A percentile compares a stretch with the other conserved stretches of the same genome.
phyloP scores from a whole-genome alignment of 2,797 vertebrate species.

The Gobionotothen gibberifrons region DNA sequence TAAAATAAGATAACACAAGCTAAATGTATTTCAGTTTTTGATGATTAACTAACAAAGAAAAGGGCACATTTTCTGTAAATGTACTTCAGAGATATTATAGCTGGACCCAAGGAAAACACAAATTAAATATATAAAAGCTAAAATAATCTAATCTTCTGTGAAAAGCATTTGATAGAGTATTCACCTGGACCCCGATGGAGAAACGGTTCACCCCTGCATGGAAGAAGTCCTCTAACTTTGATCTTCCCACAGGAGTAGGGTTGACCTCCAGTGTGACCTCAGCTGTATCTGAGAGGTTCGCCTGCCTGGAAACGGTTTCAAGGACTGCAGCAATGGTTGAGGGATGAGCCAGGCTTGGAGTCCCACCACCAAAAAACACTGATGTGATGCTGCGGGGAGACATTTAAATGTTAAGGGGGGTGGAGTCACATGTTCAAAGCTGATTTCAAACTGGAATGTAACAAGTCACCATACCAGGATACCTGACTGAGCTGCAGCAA shows the following conservation, averaged over 20 bases:
- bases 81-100: too few species aligned
- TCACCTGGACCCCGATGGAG: slow-evolving; percentile 94
- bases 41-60: too few species aligned
- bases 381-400: slow-evolving; percentile 86
- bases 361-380: slow-evolving; percentile 95
- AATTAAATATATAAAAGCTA: too few species aligned
- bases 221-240: slow-evolving; percentile 82
- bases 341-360: slow-evolving; percentile 91
- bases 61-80: too few species aligned
- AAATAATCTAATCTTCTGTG: background rate
- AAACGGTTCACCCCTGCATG: slow-evolving; percentile 90
- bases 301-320: slow-evolving; percentile 78
- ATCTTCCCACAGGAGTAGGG: slow-evolving; percentile 82
- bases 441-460: background rate
- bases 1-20: too few species aligned
- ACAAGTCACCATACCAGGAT: slow-evolving; percentile 79
- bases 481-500: slow-evolving; percentile 88
- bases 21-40: too few species aligned
- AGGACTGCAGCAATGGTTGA: slow-evolving; percentile 85
- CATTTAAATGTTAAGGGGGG: background rate
- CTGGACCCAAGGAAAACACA: too few species aligned
- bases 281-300: slow-evolving; percentile 69
- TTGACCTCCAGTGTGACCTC: slow-evolving; percentile 95
- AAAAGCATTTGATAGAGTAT: background rate
- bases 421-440: background rate